Percentiles rank a stretch among this genome's conserved stretches.
Evolutionary conservation across 2,113 vertebrate species (phyloP).

Genomic region (Mesembrinibis cayennensis): DNA sequence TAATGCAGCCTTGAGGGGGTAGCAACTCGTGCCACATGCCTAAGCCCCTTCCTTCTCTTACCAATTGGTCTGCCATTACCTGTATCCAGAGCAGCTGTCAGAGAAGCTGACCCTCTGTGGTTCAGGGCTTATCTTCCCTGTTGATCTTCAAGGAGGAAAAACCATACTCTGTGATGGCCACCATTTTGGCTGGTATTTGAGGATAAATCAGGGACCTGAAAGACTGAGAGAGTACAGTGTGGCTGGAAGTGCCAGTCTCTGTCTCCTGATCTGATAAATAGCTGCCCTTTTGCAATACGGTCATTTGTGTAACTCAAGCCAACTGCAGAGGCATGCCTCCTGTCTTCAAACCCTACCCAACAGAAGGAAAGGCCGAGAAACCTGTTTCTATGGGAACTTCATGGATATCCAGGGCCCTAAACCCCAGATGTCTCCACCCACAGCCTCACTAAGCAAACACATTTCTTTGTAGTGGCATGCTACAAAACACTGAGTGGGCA

Average conservation of each 20-base stretch:
- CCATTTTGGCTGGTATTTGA: background rate
- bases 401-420: background rate
- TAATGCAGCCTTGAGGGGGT: background rate
- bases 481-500: background rate
- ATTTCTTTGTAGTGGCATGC: background rate
- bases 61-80: background rate
- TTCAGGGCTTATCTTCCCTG: background rate
- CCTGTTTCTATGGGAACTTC: background rate
- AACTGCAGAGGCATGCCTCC: background rate
- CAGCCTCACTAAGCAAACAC: background rate
- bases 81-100: background rate
- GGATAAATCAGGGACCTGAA: background rate
- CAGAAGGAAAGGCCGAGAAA: background rate
- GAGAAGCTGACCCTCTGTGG: background rate
- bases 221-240: background rate
- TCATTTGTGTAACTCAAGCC: background rate
- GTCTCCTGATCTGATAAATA: background rate
- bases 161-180: rapidly evolving
- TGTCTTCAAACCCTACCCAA: background rate
- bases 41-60: background rate
- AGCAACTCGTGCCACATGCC: background rate
- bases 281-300: background rate
- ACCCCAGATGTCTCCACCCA: background rate
- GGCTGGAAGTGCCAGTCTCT: background rate
- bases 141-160: background rate